A percentile compares a stretch with the other conserved stretches of the same genome.
Evolutionary conservation across 2,888 invertebrate species (phyloP).

Genomic region (Drosophila kanekoi): DNA sequence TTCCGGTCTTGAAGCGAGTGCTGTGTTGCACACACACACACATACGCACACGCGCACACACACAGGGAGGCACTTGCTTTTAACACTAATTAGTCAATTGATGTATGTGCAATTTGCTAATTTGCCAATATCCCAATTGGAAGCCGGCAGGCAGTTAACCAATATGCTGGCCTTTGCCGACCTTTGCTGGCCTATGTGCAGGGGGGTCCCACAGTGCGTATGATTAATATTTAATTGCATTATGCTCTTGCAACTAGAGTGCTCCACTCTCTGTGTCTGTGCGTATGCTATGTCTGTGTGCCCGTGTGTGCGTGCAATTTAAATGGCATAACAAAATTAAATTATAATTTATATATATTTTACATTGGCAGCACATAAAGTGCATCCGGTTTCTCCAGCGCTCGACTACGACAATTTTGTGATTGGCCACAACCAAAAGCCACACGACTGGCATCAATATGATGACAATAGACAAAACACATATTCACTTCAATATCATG

Average conservation of each 20-base stretch:
- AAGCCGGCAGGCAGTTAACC: conserved; percentile 21
- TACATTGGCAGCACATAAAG: conserved; percentile 23
- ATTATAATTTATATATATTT: conserved; percentile 60
- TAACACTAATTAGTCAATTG: conserved; percentile 72
- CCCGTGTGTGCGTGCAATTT: conserved; percentile 30
- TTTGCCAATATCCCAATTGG: conserved; percentile 59
- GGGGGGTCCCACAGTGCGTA: conserved; percentile 50
- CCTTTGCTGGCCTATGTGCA: conserved; percentile 7
- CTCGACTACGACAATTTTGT: conserved; percentile 14
- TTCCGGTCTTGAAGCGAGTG: conserved; percentile 35
- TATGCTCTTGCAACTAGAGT: conserved; percentile 53
- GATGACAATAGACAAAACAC: conserved; percentile 6
- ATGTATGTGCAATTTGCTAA: conserved; percentile 64
- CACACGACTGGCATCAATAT: conserved; percentile 32
- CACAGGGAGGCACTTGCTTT: conserved; percentile 56
- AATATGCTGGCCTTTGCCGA: conserved; percentile 42
- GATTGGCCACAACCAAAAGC: conserved; percentile 19
- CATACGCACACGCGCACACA: not conserved
- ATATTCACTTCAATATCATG: conserved; percentile 17
- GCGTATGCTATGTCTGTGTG: not conserved
- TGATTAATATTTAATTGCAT: conserved; percentile 77
- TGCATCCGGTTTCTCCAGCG: conserved; percentile 36
- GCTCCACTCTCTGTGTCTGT: conserved; percentile 11
- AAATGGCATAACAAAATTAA: conserved; percentile 58
- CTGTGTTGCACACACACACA: conserved; percentile 7